These are phyloP conservation scores for Busseola fusca DNA, from an alignment of 2,888 invertebrate species.

Conservation along the genomic window DNA sequence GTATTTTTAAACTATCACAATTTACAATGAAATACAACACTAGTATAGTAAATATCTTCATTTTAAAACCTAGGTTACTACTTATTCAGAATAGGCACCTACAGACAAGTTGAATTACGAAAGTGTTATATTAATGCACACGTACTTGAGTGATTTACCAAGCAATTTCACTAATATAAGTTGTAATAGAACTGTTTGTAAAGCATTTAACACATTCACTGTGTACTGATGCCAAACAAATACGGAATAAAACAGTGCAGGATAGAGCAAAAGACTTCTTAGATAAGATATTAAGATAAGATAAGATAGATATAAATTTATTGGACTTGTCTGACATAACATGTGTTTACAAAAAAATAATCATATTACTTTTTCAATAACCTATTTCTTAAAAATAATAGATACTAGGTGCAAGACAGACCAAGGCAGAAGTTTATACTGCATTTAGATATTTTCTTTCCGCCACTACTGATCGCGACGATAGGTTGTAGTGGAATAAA, in stretches of 20 bases:
- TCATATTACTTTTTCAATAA: background rate
- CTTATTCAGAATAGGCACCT: background rate
- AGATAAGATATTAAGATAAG: background rate
- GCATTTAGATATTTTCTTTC: background rate
- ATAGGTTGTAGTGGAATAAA: background rate
- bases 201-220: conserved; percentile 8
- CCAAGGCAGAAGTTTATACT: background rate
- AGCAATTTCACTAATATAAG: background rate
- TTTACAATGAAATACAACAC: conserved; percentile 20
- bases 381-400: background rate
- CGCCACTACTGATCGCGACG: background rate
- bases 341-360: background rate
- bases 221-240: conserved; percentile 4
- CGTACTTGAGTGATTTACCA: conserved; percentile 11
- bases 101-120: too few species aligned
- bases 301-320: conserved; percentile 12
- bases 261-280: background rate
- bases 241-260: background rate
- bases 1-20: conserved; percentile 62
- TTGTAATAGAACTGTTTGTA: conserved; percentile 1
- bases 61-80: conserved; percentile 2
- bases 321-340: background rate
- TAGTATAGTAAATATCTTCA: conserved; percentile 38
- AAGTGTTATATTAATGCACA: background rate
- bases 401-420: background rate